Evolutionary conservation across 2,888 invertebrate species (phyloP), one percentile per base, ranked within the genome.

Genomic region (Tiphia femorata): DNA sequence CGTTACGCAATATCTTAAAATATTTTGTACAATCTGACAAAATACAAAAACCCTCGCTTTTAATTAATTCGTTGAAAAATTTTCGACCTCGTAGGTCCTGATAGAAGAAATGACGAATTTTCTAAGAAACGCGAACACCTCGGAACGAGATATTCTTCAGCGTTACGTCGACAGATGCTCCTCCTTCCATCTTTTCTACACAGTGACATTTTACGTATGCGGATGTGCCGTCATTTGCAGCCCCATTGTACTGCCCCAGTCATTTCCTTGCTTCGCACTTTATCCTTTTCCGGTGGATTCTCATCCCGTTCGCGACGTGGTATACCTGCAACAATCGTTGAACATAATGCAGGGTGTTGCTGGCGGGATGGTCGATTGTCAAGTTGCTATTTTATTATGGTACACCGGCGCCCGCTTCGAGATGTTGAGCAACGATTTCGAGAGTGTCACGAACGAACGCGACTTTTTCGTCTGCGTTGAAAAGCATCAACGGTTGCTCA

Each of bases 251-350:
- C 68, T 64, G 12, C 44, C 55, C 1, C 70, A 72, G 27, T 23
- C 61, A 2, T 62, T 81, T 7, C 81, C 81, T 3, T 68, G 70
- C 0, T 65, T 73, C 19, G 62, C 73, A 0, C 68, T 72, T 58
- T 81, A 79, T 62, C 81, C 79, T 12, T 80, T 81, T 64, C 19
- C 68, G 0, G 51, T 72, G 2, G 61, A 77, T 19, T 8, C 49
- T 6, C 49, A 58, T 4, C 52, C 53, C 2, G 14, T 64, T 2
- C 53, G 55, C 12, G 58, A 53, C 21, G 29, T 64, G 2, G 38
- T 80, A 1, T 81, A 76, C 42, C 3, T 64, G 3, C 62, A 63
- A 1, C 77, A 80, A 33, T 23, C 56, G 0, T 2, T 80, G 2
- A 63, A 58, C 0, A 67, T 74, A 8, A 48, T 70, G 0, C 77